phyloP scores from a whole-genome alignment of 2,113 vertebrate genomes.

The Xenopus laevis region DNA sequence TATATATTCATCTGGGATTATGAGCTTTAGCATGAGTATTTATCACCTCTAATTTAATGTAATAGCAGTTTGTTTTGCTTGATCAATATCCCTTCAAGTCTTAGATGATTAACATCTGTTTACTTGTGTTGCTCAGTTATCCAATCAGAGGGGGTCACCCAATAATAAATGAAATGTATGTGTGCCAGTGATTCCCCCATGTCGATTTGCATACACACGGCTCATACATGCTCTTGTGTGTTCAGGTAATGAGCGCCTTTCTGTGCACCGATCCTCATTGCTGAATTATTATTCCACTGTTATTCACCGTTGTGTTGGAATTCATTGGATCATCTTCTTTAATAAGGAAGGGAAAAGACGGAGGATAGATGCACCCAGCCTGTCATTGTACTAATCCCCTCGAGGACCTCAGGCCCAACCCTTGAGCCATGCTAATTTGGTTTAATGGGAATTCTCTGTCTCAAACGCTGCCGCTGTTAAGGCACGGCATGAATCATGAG shows the following conservation, averaged over 20 bases:
- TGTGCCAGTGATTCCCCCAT: not conserved
- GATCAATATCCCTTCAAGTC: too few species aligned
- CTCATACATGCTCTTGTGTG: not conserved
- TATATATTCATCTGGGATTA: too few species aligned
- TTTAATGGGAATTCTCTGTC: constrained; percentile 26
- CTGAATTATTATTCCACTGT: constrained; percentile 26
- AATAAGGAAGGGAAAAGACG: constrained; percentile 4
- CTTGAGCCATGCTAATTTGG: not conserved
- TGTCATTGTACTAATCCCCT: constrained; percentile 23
- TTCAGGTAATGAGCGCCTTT: constrained; percentile 1
- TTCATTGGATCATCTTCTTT: constrained; percentile 11
- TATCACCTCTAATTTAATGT: too few species aligned
- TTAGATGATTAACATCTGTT: too few species aligned
- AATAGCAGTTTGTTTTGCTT: too few species aligned
- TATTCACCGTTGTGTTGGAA: constrained; percentile 21
- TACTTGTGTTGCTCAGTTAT: too few species aligned
- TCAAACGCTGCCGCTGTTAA: not conserved
- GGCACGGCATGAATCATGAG: constrained; percentile 15
- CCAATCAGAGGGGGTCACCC: too few species aligned
- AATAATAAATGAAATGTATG: constrained; percentile 9
- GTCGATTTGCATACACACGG: not conserved
- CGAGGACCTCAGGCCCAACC: constrained; percentile 14
- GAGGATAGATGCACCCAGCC: constrained; percentile 6
- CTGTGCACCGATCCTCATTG: not conserved
- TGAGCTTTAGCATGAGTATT: too few species aligned